Conservation (phyloP, 2,888 invertebrate species). For the Silvanus unidentatus region DNA sequence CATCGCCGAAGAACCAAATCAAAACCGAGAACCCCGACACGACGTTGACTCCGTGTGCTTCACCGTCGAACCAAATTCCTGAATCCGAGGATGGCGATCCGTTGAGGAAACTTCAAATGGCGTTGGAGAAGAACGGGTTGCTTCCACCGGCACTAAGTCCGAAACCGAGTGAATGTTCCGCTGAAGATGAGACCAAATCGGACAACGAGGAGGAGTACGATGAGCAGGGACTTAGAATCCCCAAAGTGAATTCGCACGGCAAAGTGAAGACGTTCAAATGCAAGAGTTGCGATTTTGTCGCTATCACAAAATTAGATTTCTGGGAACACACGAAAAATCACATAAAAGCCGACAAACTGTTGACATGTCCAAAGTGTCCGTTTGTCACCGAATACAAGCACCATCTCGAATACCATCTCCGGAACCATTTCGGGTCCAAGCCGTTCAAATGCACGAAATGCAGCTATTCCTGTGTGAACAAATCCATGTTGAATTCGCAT, state of each 20-base stretch:
- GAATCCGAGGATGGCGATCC: constrained; percentile 28
- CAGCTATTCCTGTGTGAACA: constrained; percentile 89
- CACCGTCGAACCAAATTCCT: constrained; percentile 36
- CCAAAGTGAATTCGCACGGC: constrained; percentile 62
- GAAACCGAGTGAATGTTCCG: constrained; percentile 36
- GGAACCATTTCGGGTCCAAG: constrained; percentile 92
- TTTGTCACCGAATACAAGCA: constrained; percentile 99
- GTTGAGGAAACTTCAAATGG: constrained; percentile 39
- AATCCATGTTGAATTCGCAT: constrained; percentile 98
- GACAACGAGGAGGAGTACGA: constrained; percentile 50
- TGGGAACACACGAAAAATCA: constrained; percentile 91
- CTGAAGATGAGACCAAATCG: constrained; percentile 49
- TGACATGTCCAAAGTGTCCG: constrained; percentile 87
- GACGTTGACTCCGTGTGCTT: constrained; percentile 44
- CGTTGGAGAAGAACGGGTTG: constrained; percentile 36
- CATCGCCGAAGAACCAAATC: constrained; percentile 21
- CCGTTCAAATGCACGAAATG: constrained; percentile 92
- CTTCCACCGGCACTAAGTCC: constrained; percentile 27
- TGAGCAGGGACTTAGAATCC: constrained; percentile 54
- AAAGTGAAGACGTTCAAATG: constrained; percentile 87
- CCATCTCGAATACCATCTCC: constrained; percentile 93
- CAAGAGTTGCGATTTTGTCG: constrained; percentile 83
- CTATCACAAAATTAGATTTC: constrained; percentile 82
- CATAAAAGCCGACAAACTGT: constrained; percentile 87
- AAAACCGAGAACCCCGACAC: constrained; percentile 28